phyloP scores from a whole-genome alignment of 1,140 invertebrate species.

The Zaprionus tsacasi region DNA sequence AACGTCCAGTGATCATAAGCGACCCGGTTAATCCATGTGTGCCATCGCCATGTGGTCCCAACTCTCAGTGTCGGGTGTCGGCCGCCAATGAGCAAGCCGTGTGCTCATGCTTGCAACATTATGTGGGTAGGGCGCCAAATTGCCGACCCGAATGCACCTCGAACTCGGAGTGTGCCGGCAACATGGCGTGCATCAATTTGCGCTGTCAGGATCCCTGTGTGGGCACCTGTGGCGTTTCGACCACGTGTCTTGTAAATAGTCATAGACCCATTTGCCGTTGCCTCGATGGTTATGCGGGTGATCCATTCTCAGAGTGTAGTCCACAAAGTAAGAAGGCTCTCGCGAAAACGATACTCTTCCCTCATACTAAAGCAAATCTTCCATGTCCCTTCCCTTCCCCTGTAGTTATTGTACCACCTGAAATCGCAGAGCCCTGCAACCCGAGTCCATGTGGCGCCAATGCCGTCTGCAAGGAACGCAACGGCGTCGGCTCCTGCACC shows the following conservation, averaged over 20 bases:
- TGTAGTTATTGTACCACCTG: conserved; percentile 83
- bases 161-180: conserved; percentile 90
- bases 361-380: conserved; percentile 28
- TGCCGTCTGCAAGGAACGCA: conserved; percentile 91
- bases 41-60: conserved; percentile 92
- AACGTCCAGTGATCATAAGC: conserved; percentile 64
- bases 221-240: conserved; percentile 89
- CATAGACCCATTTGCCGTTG: conserved; percentile 91
- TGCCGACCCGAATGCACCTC: conserved; percentile 92
- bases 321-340: conserved; percentile 77
- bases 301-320: conserved; percentile 90
- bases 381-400: neutral
- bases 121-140: conserved; percentile 90
- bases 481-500: conserved; percentile 90
- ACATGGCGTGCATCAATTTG: conserved; percentile 90
- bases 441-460: conserved; percentile 92
- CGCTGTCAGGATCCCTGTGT: conserved; percentile 92
- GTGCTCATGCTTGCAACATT: conserved; percentile 90
- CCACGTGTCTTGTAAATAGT: conserved; percentile 89
- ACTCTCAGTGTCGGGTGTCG: conserved; percentile 90
- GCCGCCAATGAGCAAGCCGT: conserved; percentile 87
- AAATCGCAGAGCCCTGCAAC: conserved; percentile 87
- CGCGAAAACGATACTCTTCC: neutral
- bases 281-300: conserved; percentile 89
- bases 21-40: conserved; percentile 87